phyloP scores from a whole-genome alignment of 1,140 invertebrate genomes.

The Drosophila insularis region DNA sequence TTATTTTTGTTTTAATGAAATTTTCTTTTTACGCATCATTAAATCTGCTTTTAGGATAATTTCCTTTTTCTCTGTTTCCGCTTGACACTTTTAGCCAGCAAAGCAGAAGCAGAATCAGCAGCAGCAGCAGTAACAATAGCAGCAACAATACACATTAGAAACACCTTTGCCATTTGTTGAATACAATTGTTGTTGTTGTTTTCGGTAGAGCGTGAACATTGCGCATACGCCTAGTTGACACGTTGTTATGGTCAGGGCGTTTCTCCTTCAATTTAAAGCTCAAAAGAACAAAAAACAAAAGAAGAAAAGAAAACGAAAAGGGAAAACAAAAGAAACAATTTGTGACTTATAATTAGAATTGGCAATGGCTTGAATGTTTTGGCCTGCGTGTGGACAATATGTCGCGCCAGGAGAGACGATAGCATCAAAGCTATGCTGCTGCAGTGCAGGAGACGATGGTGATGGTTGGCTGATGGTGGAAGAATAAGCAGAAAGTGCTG shows the following conservation, averaged over 20 bases:
- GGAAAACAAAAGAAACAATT: slow-evolving; percentile 63
- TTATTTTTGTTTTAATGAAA: slow-evolving; percentile 22
- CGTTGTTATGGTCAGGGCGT: slow-evolving; percentile 51
- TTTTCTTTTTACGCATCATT: slow-evolving; percentile 43
- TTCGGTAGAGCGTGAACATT: slow-evolving; percentile 34
- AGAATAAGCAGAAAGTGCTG: neutral
- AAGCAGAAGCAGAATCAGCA: neutral
- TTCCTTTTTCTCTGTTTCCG: slow-evolving; percentile 44
- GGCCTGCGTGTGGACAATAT: slow-evolving; percentile 70
- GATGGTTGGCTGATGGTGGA: too few species aligned
- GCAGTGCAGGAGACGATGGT: neutral
- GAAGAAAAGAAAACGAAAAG: slow-evolving; percentile 37
- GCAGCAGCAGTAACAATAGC: neutral
- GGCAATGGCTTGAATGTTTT: slow-evolving; percentile 69
- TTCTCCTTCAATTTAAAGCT: slow-evolving; percentile 25
- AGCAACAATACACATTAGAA: neutral
- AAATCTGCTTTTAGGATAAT: slow-evolving; percentile 42
- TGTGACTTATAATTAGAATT: slow-evolving; percentile 70
- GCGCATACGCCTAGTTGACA: slow-evolving; percentile 63
- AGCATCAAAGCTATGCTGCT: slow-evolving; percentile 44
- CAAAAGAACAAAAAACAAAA: slow-evolving; percentile 15
- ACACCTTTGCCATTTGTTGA: slow-evolving; percentile 24
- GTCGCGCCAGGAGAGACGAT: slow-evolving; percentile 61
- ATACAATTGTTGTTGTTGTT: slow-evolving; percentile 34
- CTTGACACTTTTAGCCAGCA: slow-evolving; percentile 4